Percentiles rank a stretch among this genome's conserved stretches.
Evolutionary conservation across 92 coral and sea anemone species (phyloP).

Genomic region (Blastomussa wellsi): DNA sequence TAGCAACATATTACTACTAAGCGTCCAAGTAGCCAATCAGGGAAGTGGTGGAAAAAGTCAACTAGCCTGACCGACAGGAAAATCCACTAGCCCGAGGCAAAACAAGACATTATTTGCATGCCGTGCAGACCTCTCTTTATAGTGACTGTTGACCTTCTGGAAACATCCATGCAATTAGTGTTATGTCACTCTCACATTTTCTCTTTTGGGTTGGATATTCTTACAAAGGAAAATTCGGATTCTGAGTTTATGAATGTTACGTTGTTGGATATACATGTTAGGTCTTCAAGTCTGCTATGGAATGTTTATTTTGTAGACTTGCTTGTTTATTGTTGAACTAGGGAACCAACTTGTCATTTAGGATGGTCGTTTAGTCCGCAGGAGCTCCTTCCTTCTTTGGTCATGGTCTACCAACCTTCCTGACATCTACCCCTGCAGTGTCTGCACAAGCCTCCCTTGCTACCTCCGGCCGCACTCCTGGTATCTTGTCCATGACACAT

Average conservation of each 20-base stretch:
- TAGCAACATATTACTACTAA: too few species aligned
- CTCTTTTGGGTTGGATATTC: neutral
- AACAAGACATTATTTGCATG: too few species aligned
- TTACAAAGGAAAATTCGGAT: neutral
- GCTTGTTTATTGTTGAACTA: neutral
- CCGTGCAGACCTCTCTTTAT: too few species aligned
- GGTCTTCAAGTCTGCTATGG: neutral
- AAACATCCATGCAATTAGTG: neutral
- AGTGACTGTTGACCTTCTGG: neutral
- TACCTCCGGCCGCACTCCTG: conserved; percentile 62
- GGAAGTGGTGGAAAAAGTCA: too few species aligned
- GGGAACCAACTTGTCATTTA: neutral
- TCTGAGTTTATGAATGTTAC: neutral
- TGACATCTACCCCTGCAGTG: conserved; percentile 90
- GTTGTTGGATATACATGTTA: neutral
- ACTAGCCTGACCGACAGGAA: too few species aligned
- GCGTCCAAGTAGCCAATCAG: too few species aligned
- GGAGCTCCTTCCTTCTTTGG: conserved; percentile 76
- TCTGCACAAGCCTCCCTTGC: conserved; percentile 46
- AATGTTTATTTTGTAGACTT: too few species aligned
- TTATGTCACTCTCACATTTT: neutral
- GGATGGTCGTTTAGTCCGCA: neutral
- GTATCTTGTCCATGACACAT: conserved; percentile 51
- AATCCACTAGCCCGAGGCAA: too few species aligned
- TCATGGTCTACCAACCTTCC: conserved; percentile 83